phyloP scores from a whole-genome alignment of 2,888 invertebrate species.

The Brachyopa scutellaris region DNA sequence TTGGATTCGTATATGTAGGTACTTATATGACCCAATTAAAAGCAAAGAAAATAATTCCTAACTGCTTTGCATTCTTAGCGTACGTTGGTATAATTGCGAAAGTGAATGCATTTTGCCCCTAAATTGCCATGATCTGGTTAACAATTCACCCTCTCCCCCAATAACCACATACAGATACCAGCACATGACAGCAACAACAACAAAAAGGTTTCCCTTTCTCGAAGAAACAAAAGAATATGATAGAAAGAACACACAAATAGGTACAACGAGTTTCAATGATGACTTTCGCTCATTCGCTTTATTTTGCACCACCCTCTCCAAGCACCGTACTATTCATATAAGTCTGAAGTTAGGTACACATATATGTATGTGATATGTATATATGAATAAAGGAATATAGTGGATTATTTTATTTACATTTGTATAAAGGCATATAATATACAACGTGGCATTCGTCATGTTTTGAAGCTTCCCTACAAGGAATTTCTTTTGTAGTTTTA shows the following conservation, averaged over 20 bases:
- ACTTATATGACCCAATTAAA: slow-evolving; percentile 69
- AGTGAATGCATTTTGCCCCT: slow-evolving; percentile 70
- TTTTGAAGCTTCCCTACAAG: slow-evolving; percentile 52
- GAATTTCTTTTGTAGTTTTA: slow-evolving; percentile 70
- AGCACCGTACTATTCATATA: too few relatives aligned
- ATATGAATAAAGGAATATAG: not conserved
- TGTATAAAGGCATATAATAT: slow-evolving; percentile 7
- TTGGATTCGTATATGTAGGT: too few relatives aligned
- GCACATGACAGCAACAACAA: not conserved
- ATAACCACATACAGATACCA: not conserved
- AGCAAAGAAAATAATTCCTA: slow-evolving; percentile 14
- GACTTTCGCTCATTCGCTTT: slow-evolving; percentile 62
- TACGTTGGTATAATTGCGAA: slow-evolving; percentile 72
- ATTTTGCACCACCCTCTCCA: slow-evolving; percentile 24
- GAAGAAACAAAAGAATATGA: slow-evolving; percentile 63
- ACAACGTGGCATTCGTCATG: slow-evolving; percentile 56
- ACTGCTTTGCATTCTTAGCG: slow-evolving; percentile 59
- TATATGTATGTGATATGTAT: too few relatives aligned
- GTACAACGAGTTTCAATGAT: slow-evolving; percentile 65
- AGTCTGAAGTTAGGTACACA: too few relatives aligned
- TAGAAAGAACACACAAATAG: slow-evolving; percentile 47
- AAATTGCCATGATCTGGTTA: slow-evolving; percentile 68
- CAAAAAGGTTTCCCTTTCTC: slow-evolving; percentile 10
- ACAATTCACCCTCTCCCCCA: slow-evolving; percentile 53
- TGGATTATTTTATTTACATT: slow-evolving; percentile 6